Evolutionary conservation across 2,888 invertebrate species (phyloP).

Genomic region (Volucella bombylans): DNA sequence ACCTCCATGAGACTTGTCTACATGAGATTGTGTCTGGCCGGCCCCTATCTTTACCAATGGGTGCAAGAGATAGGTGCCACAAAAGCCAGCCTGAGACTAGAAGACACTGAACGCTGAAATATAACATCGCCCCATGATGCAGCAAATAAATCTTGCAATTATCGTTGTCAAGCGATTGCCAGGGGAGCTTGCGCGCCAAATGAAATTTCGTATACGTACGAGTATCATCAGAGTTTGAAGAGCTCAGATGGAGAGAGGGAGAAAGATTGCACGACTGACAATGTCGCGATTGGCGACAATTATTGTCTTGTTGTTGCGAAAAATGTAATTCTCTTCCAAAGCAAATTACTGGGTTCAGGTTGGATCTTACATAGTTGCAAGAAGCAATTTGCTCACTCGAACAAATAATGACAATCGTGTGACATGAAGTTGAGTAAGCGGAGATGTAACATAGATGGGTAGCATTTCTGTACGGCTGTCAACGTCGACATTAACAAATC

Average conservation of each 20-base stretch:
- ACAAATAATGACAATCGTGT: conserved; percentile 29
- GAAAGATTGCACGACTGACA: conserved; percentile 24
- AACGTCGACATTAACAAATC: background rate
- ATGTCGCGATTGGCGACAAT: conserved; percentile 67
- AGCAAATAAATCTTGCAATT: conserved; percentile 69
- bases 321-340: conserved; percentile 17
- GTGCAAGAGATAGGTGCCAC: conserved; percentile 4
- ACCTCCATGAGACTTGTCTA: conserved; percentile 23
- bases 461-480: background rate
- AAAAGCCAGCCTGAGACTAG: background rate
- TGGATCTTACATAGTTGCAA: conserved; percentile 13
- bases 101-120: background rate
- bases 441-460: background rate
- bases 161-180: conserved; percentile 65
- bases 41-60: background rate
- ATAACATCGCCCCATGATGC: conserved; percentile 43
- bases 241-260: background rate
- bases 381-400: conserved; percentile 3
- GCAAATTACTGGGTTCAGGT: conserved; percentile 34
- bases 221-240: conserved; percentile 41
- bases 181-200: conserved; percentile 20
- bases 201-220: conserved; percentile 41
- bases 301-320: conserved; percentile 30
- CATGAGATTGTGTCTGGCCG: conserved; percentile 4
- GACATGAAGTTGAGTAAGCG: background rate